A percentile compares a stretch with the other conserved stretches of the same genome.
These are phyloP conservation scores for Bombus haemorrhoidalis DNA, from an alignment of 1,140 invertebrate species.

Conservation along the genomic window DNA sequence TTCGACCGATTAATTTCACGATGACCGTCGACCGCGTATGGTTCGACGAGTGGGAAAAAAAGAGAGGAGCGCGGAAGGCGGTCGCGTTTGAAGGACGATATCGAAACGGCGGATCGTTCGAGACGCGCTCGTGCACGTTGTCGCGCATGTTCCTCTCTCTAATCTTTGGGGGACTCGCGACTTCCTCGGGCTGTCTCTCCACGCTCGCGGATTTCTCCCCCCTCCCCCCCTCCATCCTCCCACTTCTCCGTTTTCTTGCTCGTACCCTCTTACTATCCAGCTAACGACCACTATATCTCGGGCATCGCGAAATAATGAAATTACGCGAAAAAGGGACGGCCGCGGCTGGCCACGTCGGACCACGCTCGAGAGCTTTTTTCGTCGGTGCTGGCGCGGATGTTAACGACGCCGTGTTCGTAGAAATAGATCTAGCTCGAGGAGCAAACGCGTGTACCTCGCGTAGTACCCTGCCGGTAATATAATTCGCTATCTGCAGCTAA, in stretches of 20 bases:
- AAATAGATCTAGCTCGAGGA: constrained; percentile 16
- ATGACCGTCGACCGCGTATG: neutral
- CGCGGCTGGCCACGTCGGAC: constrained; percentile 28
- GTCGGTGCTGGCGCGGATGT: neutral
- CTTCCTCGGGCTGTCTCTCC: constrained; percentile 39
- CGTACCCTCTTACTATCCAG: constrained; percentile 44
- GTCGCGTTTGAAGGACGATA: constrained; percentile 65
- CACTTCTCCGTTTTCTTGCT: constrained; percentile 46
- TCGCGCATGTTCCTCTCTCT: constrained; percentile 59
- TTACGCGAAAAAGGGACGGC: constrained; percentile 73
- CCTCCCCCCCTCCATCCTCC: too few species aligned
- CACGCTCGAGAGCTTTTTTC: constrained; percentile 31
- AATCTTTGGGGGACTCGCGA: constrained; percentile 63
- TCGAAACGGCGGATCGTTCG: constrained; percentile 64
- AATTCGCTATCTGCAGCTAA: neutral
- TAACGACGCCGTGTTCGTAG: constrained; percentile 50
- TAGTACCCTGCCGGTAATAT: neutral
- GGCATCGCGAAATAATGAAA: constrained; percentile 78
- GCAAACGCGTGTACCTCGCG: neutral
- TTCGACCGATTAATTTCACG: neutral
- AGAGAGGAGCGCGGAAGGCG: constrained; percentile 8
- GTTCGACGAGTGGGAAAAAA: neutral
- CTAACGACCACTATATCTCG: constrained; percentile 69
- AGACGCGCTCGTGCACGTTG: constrained; percentile 66
- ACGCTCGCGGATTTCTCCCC: neutral